A percentile compares a stretch with the other conserved stretches of the same genome.
These are phyloP conservation scores for Poecile atricapillus DNA, from an alignment of 2,113 vertebrate species.

Conservation along the genomic window DNA sequence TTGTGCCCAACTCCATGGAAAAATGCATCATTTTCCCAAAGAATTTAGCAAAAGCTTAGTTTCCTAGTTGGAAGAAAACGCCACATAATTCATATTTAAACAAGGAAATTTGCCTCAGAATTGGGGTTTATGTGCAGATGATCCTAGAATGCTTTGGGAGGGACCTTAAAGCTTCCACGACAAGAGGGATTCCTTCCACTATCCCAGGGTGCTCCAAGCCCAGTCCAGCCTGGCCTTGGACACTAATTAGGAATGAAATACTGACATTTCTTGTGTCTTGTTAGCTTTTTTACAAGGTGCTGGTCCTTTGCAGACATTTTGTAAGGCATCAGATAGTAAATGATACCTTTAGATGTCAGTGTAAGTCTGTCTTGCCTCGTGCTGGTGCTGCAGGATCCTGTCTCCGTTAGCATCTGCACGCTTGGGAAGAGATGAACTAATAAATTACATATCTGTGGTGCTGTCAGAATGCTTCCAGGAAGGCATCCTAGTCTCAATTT, in stretches of 20 bases:
- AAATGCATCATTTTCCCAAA: not conserved
- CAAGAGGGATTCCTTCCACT: not conserved
- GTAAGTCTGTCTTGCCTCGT: not conserved
- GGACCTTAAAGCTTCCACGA: not conserved
- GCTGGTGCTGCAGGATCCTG: not conserved
- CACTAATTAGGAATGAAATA: not conserved
- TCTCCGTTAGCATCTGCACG: not conserved
- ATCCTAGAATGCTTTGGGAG: not conserved
- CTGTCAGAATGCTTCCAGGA: not conserved
- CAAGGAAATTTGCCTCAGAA: not conserved
- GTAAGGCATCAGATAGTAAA: rapidly evolving
- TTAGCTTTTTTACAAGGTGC: not conserved
- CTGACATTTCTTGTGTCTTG: not conserved
- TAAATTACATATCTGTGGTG: rapidly evolving
- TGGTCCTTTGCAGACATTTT: not conserved
- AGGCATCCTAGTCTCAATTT: not conserved
- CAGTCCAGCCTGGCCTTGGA: not conserved
- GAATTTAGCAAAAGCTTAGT: not conserved
- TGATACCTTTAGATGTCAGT: not conserved
- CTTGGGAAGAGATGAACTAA: not conserved
- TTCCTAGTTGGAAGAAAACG: not conserved
- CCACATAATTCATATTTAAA: not conserved
- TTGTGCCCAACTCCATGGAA: not conserved
- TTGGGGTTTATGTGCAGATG: not conserved
- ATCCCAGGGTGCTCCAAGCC: not conserved